Conservation (phyloP, 2,797 vertebrate genomes). For the Caiman crocodilus region DNA sequence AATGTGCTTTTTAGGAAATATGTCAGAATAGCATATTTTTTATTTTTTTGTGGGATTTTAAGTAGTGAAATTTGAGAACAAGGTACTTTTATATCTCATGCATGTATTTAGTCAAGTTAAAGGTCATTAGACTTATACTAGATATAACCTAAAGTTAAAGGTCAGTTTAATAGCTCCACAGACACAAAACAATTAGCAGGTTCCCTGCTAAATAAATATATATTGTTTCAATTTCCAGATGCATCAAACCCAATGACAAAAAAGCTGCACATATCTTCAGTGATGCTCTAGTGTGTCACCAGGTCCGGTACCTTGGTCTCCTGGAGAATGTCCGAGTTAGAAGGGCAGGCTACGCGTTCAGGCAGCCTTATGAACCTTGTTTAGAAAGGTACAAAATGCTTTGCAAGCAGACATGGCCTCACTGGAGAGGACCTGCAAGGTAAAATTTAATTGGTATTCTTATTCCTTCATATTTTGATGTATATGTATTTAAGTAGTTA, state of each 20-base stretch:
- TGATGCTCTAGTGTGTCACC: constrained; percentile 93
- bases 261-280: constrained; percentile 94
- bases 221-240: constrained; percentile 80
- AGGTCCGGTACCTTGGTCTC: constrained; percentile 94
- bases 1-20: too few species aligned
- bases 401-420: constrained; percentile 96
- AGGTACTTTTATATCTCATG: too few species aligned
- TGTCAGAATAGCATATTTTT: not conserved
- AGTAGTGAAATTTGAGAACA: not conserved
- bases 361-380: constrained; percentile 94
- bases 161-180: fast-evolving
- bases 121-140: not conserved
- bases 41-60: not conserved
- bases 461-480: not conserved
- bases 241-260: constrained; percentile 98
- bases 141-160: fast-evolving
- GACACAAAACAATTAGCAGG: fast-evolving
- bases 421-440: constrained; percentile 95
- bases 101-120: not conserved
- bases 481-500: not conserved
- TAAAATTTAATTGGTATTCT: constrained; percentile 66
- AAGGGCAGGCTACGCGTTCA: constrained; percentile 95
- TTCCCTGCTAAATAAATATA: not conserved
- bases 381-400: constrained; percentile 99
- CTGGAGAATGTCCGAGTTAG: constrained; percentile 96